phyloP scores from a whole-genome alignment of 2,888 invertebrate species.

The Eupithecia insigniata region DNA sequence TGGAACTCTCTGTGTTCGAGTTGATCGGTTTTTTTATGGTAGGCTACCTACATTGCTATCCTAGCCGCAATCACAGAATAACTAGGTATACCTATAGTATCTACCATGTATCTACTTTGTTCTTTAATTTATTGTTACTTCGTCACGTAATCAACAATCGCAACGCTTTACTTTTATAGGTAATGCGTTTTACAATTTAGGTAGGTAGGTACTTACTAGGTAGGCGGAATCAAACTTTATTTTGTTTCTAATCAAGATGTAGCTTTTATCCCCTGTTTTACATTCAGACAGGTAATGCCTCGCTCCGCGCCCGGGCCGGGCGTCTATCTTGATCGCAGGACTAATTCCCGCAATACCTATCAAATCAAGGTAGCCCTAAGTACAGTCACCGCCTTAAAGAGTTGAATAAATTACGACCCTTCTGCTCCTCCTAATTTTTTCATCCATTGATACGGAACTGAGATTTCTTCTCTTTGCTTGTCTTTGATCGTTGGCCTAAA shows the following conservation, averaged over 20 bases:
- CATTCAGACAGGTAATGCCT: conserved; percentile 27
- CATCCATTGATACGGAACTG: too few relatives aligned
- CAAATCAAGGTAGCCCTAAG: background rate
- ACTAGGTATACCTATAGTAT: too few relatives aligned
- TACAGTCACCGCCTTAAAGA: background rate
- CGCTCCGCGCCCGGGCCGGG: conserved; percentile 11
- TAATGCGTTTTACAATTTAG: background rate
- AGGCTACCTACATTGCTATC: too few relatives aligned
- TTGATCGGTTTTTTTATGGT: too few relatives aligned
- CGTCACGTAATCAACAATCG: background rate
- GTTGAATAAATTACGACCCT: background rate
- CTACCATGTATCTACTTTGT: too few relatives aligned
- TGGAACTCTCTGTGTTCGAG: too few relatives aligned
- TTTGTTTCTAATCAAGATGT: conserved; percentile 30
- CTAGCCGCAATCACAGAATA: too few relatives aligned
- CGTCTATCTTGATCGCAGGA: conserved; percentile 32
- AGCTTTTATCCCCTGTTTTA: conserved; percentile 21
- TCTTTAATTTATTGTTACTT: too few relatives aligned
- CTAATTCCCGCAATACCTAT: conserved; percentile 16
- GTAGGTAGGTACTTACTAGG: too few relatives aligned
- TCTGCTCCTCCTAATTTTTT: too few relatives aligned
- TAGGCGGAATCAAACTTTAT: background rate
- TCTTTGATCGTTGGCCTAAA: too few relatives aligned
- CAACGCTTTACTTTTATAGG: background rate
- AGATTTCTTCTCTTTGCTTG: too few relatives aligned